A percentile compares a stretch with the other conserved stretches of the same genome.
phyloP scores from a whole-genome alignment of 2,888 invertebrate genomes.

The Serripes groenlandicus region DNA sequence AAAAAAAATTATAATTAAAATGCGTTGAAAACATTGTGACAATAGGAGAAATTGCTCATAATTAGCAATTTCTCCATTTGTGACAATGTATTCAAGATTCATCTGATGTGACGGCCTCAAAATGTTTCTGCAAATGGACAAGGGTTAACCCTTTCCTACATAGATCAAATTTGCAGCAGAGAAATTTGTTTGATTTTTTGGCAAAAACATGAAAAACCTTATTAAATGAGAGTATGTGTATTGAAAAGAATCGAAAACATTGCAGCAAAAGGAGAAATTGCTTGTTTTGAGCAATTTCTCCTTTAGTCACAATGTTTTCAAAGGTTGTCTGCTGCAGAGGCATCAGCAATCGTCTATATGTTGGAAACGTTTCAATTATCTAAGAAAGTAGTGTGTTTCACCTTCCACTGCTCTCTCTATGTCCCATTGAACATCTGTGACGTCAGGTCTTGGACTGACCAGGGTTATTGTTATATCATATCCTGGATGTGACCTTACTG shows the following conservation, averaged over 20 bases:
- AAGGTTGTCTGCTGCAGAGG: too few species aligned
- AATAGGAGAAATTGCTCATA: not conserved
- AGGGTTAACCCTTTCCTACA: not conserved
- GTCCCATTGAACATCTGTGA: constrained; percentile 89
- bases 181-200: too few species aligned
- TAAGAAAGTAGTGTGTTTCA: constrained; percentile 36
- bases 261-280: too few species aligned
- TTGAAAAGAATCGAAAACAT: too few species aligned
- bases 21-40: not conserved
- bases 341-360: too few species aligned
- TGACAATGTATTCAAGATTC: not conserved
- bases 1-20: not conserved
- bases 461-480: constrained; percentile 94
- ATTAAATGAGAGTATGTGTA: too few species aligned
- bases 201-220: too few species aligned
- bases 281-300: too few species aligned
- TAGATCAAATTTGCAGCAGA: too few species aligned
- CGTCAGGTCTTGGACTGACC: constrained; percentile 93
- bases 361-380: too few species aligned
- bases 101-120: not conserved
- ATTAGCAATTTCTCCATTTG: not conserved
- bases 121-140: not conserved
- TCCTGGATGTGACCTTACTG: constrained; percentile 86
- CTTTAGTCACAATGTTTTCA: too few species aligned
- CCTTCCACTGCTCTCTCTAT: constrained; percentile 90